These are phyloP conservation scores for Lontra canadensis DNA, from an alignment of 2,113 vertebrate genomes.

Conservation along the genomic window DNA sequence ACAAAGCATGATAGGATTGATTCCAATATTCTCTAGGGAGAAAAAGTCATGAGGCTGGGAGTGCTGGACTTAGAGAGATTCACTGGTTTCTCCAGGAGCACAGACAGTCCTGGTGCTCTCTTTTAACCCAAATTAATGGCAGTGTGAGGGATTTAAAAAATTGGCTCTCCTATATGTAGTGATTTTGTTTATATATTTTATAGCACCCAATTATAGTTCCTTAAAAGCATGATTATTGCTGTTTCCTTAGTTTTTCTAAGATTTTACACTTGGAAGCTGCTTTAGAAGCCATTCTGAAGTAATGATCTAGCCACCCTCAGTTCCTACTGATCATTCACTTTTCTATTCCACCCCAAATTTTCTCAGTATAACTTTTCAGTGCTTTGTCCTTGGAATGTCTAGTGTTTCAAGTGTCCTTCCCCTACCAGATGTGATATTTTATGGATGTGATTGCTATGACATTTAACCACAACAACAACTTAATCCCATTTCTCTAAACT, in stretches of 20 bases:
- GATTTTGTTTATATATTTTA: not conserved
- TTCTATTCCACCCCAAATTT: not conserved
- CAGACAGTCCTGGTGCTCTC: not conserved
- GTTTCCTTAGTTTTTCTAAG: not conserved
- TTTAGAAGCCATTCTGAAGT: constrained; percentile 3
- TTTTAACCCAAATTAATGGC: not conserved
- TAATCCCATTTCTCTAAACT: not conserved
- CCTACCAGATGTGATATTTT: not conserved
- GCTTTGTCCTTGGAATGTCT: not conserved
- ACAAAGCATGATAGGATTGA: not conserved
- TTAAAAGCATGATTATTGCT: not conserved
- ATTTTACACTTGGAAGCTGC: not conserved
- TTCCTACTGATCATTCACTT: not conserved
- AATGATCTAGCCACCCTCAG: not conserved
- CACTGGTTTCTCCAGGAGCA: not conserved
- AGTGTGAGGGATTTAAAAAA: not conserved
- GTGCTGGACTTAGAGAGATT: not conserved
- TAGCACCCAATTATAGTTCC: not conserved
- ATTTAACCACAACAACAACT: not conserved
- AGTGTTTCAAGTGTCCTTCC: not conserved
- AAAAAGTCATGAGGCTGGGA: not conserved
- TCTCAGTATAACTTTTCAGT: not conserved
- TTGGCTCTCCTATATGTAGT: not conserved
- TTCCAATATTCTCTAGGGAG: not conserved
- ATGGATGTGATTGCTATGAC: not conserved